Conservation (phyloP, 35 echinoderm and acorn worm genomes). For the Amphiura filiformis region DNA sequence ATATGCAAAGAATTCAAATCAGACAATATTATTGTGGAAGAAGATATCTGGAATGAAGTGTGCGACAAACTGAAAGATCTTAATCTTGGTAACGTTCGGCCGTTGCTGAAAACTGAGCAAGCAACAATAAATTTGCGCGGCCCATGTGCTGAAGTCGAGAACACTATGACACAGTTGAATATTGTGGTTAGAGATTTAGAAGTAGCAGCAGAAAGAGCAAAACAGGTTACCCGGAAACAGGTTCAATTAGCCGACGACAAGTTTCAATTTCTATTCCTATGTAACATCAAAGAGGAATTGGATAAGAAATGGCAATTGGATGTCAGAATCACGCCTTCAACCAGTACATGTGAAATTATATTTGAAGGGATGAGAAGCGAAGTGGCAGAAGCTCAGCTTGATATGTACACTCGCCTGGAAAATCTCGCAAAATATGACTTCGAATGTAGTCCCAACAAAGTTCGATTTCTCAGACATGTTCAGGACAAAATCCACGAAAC, state of each 20-base stretch:
- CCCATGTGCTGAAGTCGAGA: background rate
- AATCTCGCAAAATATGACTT: slow-evolving; percentile 5
- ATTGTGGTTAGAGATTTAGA: background rate
- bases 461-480: background rate
- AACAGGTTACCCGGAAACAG: background rate
- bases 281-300: slow-evolving; percentile 1
- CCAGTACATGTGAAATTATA: background rate
- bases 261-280: background rate
- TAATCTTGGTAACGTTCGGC: background rate
- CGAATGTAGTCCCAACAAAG: background rate
- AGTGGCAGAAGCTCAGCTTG: background rate
- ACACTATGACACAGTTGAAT: background rate
- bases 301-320: slow-evolving; percentile 19
- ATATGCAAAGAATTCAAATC: background rate
- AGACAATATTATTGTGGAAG: background rate
- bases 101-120: background rate
- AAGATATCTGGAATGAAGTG: background rate
- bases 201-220: background rate
- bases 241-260: background rate
- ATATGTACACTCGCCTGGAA: slow-evolving; percentile 1
- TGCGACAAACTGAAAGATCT: background rate
- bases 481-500: slow-evolving; percentile 17
- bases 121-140: background rate
- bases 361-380: slow-evolving; percentile 22
- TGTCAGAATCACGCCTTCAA: background rate